Evolutionary conservation across 2,888 invertebrate species (phyloP), one percentile per base, ranked within the genome.

Genomic region (Drosophila lutescens): DNA sequence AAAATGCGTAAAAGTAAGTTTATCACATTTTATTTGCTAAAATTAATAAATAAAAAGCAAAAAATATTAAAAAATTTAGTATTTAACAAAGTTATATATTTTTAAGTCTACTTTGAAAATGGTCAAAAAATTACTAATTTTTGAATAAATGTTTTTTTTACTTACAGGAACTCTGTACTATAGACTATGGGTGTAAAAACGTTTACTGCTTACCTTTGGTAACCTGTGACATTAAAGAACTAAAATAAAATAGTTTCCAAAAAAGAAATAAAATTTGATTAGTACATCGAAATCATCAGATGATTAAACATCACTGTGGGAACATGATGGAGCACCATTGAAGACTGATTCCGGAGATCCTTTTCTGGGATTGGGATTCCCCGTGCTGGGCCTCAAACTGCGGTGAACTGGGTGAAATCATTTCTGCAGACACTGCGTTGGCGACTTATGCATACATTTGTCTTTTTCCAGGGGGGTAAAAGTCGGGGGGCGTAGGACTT

Each of bases 401-500:
- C 32, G 20, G 43, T n/a, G 10, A 9, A 53, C 58, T 56, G 73
- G 59, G 58, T 59, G 59, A 63, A 72, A 72, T 71, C 53, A 71
- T 72, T 71, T 56, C 68, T 73, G 73, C 70, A 77, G 71, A 70
- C 71, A 68, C 70, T 62, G 70, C 41, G 70, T 53, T 44, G 68
- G 51, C 71, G 65, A 73, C 72, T 73, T 73, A 65, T 71, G 71
- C 72, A 73, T 73, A 72, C 72, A 71, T 72, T 71, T 71, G 71
- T 72, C 63, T 71, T 72, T 38, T 15, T 40, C 26, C 49, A n/a
- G 10, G 23, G 57, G 38, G 15, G 38, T n/a, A 15, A 54, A n/a
- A 17, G 8, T 9, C 8, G 15, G 9, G 15, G 9, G 9, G 46
- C 43, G 43, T 2, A 8, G 38, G 8, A 38, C 38, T 38, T 10